Percentiles rank a stretch among this genome's conserved stretches.
phyloP scores from a whole-genome alignment of 2,113 vertebrate genomes.

The Ifrita kowaldi region DNA sequence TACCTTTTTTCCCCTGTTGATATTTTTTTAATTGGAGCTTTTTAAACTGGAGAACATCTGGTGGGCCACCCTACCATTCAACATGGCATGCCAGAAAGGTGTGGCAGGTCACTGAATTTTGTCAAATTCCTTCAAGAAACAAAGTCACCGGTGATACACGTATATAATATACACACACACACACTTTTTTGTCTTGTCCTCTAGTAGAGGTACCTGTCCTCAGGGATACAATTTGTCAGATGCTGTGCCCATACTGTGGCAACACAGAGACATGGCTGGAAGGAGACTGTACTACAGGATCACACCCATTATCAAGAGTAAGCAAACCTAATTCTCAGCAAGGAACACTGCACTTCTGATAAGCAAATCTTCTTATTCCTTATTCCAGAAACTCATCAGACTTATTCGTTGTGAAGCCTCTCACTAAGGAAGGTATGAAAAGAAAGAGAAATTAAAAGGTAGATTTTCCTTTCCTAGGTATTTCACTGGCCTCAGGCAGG shows the following conservation, averaged over 20 bases:
- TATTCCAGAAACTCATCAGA: neutral
- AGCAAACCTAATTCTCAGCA: neutral
- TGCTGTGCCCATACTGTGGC: neutral
- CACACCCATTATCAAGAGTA: neutral
- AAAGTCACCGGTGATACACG: neutral
- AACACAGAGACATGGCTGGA: neutral
- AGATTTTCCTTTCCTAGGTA: neutral
- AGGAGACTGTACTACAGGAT: neutral
- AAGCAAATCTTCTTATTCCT: neutral
- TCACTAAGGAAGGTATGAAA: neutral
- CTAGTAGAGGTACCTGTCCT: neutral
- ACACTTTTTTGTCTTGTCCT: neutral
- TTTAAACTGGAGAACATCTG: neutral
- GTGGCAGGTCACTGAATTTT: neutral
- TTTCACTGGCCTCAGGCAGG: neutral
- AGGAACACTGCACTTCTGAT: neutral
- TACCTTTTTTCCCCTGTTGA: neutral
- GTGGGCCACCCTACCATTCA: fast-evolving
- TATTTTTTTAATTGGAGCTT: neutral
- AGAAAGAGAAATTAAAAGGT: neutral
- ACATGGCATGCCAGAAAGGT: neutral
- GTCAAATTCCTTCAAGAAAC: neutral
- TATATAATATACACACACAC: fast-evolving
- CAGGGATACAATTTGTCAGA: neutral
- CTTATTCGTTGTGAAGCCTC: neutral